Evolutionary conservation across 2,797 vertebrate species (phyloP), one percentile per base, ranked within the genome.

Genomic region (Cygnus olor): DNA sequence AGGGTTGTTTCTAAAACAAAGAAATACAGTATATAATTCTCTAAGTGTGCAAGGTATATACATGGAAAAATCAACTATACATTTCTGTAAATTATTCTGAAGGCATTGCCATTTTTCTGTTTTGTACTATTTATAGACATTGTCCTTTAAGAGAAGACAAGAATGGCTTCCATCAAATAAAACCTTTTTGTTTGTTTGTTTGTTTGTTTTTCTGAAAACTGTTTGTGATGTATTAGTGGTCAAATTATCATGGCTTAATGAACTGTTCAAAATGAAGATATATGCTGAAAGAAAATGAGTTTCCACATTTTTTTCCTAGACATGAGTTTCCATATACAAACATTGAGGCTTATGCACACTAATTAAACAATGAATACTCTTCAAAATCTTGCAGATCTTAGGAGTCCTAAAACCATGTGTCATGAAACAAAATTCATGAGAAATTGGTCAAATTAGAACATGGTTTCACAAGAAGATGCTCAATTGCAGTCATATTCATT

Each of bases 371-470:
- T 13, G 3, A 19, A 3, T 18, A 34, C 11, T 12, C 3, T 4
- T 58, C 25, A 73, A 93, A 80, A 27, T 60, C 11, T 36, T 69
- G 14, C 9, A 64, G 6, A 64, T 2, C 34, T 42, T 32, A 42
- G 20, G 12, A 6, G 10, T 40, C 28, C 12, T 76, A 44, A 65
- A 57, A 4, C 2, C 5, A 21, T 20, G 63, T 3, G 2, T 0
- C 4, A 20, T 57, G 28, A 58, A 85, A 60, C 40, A 38, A n/a
- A 65, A 36, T 25, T 51, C 2, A 25, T n/a, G 40, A 51, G 30
- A 63, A 76, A 47, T 7, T 6, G 3, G 8, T n/a, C 16, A 69
- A 90, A 60, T 7, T 7, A 65, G 13, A 54, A 51, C 7, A 28
- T 4, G 5, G 2, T 60, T 54, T 82, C 28, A 51, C 25, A 24